phyloP scores from a whole-genome alignment of 2,888 invertebrate species.

The Idaea biselata region DNA sequence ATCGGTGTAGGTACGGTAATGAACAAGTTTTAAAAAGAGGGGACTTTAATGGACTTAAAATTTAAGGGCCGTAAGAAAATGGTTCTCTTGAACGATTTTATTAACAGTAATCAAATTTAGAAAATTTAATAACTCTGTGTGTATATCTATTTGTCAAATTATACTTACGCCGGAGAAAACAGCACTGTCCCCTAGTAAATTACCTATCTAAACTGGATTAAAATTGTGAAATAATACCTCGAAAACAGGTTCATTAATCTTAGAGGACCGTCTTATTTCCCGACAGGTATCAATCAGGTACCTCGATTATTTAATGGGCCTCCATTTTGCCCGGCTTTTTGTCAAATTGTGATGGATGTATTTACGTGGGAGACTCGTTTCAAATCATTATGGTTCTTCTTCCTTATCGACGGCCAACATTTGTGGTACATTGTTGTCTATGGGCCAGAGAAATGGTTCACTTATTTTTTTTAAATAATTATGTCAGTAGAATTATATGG shows the following conservation, averaged over 20 bases:
- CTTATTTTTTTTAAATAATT: not conserved
- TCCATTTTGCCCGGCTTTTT: constrained; percentile 14
- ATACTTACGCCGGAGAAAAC: constrained; percentile 10
- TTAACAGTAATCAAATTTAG: no score
- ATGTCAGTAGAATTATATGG: not conserved
- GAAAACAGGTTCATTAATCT: constrained; percentile 14
- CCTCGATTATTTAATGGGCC: constrained; percentile 17
- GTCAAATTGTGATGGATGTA: constrained; percentile 19
- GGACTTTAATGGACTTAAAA: no score
- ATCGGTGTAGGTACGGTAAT: no score
- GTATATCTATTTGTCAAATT: constrained; percentile 8
- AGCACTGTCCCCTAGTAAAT: not conserved
- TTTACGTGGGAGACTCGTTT: constrained; percentile 1
- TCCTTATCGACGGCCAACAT: not conserved
- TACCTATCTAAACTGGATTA: constrained; percentile 1
- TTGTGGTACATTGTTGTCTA: not conserved
- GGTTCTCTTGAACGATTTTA: no score
- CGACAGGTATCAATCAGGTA: constrained; percentile 14
- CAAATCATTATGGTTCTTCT: not conserved
- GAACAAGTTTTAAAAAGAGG: no score
- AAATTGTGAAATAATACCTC: not conserved
- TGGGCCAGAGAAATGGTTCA: not conserved
- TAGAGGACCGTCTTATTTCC: constrained; percentile 10
- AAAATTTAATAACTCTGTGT: no score
- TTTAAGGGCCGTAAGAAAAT: no score